A percentile compares a stretch with the other conserved stretches of the same genome.
These are phyloP conservation scores for Timema cristinae DNA, from an alignment of 2,888 invertebrate species.

Conservation along the genomic window DNA sequence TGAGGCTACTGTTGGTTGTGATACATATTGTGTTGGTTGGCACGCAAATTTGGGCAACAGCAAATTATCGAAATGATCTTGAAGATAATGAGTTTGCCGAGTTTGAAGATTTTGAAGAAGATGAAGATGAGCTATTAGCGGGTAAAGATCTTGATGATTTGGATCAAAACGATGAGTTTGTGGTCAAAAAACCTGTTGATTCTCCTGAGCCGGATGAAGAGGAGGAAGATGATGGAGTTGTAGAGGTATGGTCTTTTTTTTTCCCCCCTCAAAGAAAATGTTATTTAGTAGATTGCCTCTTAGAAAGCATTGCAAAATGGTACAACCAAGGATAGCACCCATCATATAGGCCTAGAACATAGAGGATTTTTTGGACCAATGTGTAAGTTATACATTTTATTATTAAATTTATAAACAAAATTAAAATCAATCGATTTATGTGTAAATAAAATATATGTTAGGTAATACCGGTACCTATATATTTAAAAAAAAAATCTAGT, in stretches of 20 bases:
- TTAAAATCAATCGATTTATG: no score
- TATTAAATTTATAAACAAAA: no score
- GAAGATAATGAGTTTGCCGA: slow-evolving; percentile 94
- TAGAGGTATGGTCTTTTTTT: slow-evolving; percentile 49
- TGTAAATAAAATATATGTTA: no score
- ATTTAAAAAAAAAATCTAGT: no score
- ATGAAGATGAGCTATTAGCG: slow-evolving; percentile 47
- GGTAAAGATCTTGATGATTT: slow-evolving; percentile 15
- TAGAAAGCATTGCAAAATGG: no score
- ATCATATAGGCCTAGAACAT: no score
- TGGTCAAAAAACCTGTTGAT: slow-evolving; percentile 19
- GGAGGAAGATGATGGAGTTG: slow-evolving; percentile 52
- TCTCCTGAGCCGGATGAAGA: slow-evolving; percentile 31
- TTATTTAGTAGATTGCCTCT: no score
- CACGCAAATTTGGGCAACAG: slow-evolving; percentile 46
- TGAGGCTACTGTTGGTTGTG: slow-evolving; percentile 46
- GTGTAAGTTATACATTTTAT: no score
- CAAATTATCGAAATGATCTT: slow-evolving; percentile 46
- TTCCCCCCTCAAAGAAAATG: no score
- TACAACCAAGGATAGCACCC: no score
- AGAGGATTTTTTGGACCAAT: no score
- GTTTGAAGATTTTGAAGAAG: slow-evolving; percentile 83
- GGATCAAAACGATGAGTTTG: slow-evolving; percentile 12
- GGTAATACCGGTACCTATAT: no score
- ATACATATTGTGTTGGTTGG: slow-evolving; percentile 45